phyloP scores from a whole-genome alignment of 1,140 invertebrate species.

The Micrasema longulum region DNA sequence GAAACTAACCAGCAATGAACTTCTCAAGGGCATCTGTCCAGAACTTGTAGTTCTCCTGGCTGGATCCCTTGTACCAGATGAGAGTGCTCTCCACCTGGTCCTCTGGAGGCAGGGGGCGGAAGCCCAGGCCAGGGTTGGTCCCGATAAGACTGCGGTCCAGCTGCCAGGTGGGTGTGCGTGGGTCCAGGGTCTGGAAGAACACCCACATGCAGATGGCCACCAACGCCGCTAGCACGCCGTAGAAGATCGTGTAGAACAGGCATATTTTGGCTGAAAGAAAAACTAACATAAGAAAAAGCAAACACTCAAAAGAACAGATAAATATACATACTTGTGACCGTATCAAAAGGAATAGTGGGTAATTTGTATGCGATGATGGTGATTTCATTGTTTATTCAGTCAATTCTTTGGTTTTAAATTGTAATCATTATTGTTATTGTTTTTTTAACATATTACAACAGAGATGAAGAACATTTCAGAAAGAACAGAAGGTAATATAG shows the following conservation, averaged over 20 bases:
- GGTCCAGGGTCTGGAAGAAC: constrained; percentile 91
- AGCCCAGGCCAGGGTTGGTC: constrained; percentile 92
- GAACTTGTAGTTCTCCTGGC: constrained; percentile 78
- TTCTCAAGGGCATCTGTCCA: constrained; percentile 81
- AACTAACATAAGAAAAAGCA: too few relatives aligned
- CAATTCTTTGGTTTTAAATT: too few relatives aligned
- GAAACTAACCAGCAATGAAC: constrained; percentile 77
- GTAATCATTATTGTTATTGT: too few relatives aligned
- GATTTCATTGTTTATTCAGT: too few relatives aligned
- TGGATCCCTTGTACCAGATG: constrained; percentile 89
- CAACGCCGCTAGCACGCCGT: constrained; percentile 85
- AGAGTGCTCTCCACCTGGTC: constrained; percentile 91
- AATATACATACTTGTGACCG: too few relatives aligned
- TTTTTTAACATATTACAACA: too few relatives aligned
- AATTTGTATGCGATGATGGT: too few relatives aligned
- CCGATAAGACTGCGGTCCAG: constrained; percentile 87
- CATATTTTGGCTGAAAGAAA: constrained; percentile 84
- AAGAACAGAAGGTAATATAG: too few relatives aligned
- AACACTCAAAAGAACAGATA: too few relatives aligned
- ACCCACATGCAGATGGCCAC: constrained; percentile 92
- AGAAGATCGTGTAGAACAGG: constrained; percentile 93
- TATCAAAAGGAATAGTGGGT: too few relatives aligned
- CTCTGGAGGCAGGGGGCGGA: constrained; percentile 86
- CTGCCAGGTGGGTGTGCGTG: constrained; percentile 86
- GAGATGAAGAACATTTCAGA: too few relatives aligned